Conservation (phyloP, 2,113 vertebrate genomes). For the Tetrax tetrax region DNA sequence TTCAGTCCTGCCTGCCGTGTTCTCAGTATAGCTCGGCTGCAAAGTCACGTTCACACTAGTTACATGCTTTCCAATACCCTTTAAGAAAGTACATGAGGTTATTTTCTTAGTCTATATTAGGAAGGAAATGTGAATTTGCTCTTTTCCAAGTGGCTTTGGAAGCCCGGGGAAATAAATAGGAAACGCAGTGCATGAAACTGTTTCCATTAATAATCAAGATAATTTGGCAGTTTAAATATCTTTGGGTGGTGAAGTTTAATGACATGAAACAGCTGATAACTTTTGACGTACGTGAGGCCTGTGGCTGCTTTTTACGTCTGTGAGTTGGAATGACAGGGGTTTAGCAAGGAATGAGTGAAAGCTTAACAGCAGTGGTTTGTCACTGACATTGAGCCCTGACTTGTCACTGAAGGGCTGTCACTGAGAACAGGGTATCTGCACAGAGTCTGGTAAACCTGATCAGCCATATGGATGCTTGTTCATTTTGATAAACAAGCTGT, state of each 20-base stretch:
- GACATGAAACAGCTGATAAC: neutral
- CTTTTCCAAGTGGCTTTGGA: neutral
- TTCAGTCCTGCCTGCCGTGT: neutral
- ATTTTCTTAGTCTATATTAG: neutral
- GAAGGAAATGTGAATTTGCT: neutral
- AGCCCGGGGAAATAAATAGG: neutral
- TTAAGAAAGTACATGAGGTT: neutral
- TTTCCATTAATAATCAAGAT: neutral
- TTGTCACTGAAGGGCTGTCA: neutral
- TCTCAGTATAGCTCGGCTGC: neutral
- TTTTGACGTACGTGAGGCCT: neutral
- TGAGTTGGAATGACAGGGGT: neutral
- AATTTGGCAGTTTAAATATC: neutral
- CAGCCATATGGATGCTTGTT: neutral
- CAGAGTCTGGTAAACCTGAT: neutral
- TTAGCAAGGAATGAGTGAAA: neutral
- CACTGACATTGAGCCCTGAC: neutral
- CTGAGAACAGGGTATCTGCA: neutral
- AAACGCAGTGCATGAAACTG: rapidly evolving
- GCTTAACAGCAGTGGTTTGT: neutral
- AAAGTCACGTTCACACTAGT: rapidly evolving
- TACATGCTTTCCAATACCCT: rapidly evolving
- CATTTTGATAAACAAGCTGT: neutral
- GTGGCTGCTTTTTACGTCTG: neutral
- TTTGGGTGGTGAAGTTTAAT: neutral